These are phyloP conservation scores for Rotaria sp. DNA, from an alignment of 2,888 invertebrate genomes.

Conservation along the genomic window DNA sequence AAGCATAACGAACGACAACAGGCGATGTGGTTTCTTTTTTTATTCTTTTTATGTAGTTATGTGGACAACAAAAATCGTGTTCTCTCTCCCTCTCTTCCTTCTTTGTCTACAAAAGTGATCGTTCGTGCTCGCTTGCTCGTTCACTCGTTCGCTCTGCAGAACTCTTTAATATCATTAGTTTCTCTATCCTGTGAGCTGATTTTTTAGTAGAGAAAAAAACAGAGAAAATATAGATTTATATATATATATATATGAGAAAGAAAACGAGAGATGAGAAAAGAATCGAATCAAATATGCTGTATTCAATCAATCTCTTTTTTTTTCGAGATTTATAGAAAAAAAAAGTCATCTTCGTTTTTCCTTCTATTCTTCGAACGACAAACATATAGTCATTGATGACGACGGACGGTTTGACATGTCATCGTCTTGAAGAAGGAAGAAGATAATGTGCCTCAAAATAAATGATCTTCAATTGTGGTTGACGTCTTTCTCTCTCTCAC, in stretches of 20 bases:
- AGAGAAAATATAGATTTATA: background rate
- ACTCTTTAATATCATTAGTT: constrained; percentile 29
- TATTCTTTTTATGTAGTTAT: constrained; percentile 18
- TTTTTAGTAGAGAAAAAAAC: background rate
- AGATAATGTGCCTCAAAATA: constrained; percentile 24
- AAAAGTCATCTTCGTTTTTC: background rate
- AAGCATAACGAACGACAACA: background rate
- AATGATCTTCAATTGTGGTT: constrained; percentile 17
- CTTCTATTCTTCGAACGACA: background rate
- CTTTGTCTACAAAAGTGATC: constrained; percentile 25
- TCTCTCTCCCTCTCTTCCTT: constrained; percentile 3
- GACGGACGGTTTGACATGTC: background rate
- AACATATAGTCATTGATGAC: background rate
- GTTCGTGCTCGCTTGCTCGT: background rate
- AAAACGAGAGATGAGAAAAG: background rate
- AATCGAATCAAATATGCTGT: background rate
- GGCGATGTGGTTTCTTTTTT: background rate
- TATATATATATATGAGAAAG: background rate
- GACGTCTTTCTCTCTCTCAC: constrained; percentile 6
- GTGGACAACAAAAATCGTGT: constrained; percentile 24
- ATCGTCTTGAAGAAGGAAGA: background rate
- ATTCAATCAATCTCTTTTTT: constrained; percentile 13
- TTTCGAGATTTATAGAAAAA: constrained; percentile 1
- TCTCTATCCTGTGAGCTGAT: constrained; percentile 7
- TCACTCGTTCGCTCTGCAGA: background rate